These are phyloP conservation scores for Pandemis corylana DNA, from an alignment of 2,888 invertebrate species.

Conservation along the genomic window DNA sequence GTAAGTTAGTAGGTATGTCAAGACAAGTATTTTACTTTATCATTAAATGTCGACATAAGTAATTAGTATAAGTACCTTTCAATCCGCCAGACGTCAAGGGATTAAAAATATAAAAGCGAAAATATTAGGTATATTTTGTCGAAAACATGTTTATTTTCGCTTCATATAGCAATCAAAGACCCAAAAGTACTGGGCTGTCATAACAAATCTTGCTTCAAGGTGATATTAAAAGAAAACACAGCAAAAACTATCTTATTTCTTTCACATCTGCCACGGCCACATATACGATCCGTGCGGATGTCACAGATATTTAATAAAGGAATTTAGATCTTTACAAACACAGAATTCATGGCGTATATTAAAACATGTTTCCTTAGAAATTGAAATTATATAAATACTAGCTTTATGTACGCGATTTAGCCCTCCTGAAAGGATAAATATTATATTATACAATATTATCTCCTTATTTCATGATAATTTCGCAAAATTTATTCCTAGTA, in stretches of 20 bases:
- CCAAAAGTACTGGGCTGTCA: conserved; percentile 1
- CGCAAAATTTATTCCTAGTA: no score
- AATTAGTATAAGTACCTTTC: background rate
- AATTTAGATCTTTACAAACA: background rate
- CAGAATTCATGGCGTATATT: background rate
- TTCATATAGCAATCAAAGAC: background rate
- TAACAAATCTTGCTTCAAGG: conserved; percentile 18
- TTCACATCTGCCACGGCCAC: conserved; percentile 25
- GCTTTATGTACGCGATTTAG: no score
- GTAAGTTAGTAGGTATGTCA: background rate
- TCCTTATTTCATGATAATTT: no score
- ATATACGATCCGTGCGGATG: conserved; percentile 5
- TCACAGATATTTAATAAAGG: conserved; percentile 25
- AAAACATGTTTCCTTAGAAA: background rate
- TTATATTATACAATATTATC: no score
- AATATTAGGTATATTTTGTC: background rate
- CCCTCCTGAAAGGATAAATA: no score
- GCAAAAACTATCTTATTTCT: conserved; percentile 25
- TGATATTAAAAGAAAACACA: conserved; percentile 26
- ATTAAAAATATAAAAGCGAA: background rate
- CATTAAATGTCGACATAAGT: background rate
- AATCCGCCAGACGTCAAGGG: background rate
- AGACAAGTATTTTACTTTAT: background rate
- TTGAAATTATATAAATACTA: background rate
- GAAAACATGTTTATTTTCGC: background rate